phyloP scores from a whole-genome alignment of 1,140 invertebrate species.

The Sitodiplosis mosellana region DNA sequence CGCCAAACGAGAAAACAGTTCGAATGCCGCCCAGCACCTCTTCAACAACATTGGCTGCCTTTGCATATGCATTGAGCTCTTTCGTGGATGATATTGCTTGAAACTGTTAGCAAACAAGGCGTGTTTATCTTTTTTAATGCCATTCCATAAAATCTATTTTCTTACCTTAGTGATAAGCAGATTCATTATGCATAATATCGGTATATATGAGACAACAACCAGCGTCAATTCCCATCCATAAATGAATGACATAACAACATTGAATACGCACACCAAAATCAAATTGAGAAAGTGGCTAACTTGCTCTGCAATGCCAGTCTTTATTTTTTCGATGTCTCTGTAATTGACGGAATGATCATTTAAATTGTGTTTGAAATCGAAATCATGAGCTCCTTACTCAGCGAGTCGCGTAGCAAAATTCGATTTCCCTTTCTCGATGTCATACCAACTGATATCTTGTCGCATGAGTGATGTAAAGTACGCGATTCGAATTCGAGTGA shows the following conservation, averaged over 20 bases:
- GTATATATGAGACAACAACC: constrained; percentile 65
- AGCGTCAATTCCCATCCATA: constrained; percentile 81
- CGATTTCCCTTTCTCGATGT: constrained; percentile 56
- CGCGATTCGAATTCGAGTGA: constrained; percentile 44
- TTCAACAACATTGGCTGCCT: constrained; percentile 67
- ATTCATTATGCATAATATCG: constrained; percentile 49
- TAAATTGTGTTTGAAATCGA: too few species aligned
- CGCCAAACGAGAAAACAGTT: constrained; percentile 58
- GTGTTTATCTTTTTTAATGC: constrained; percentile 20
- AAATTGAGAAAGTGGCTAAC: constrained; percentile 64
- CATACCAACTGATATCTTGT: constrained; percentile 85
- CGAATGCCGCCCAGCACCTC: constrained; percentile 57
- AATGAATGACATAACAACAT: constrained; percentile 54
- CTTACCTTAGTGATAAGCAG: constrained; percentile 46
- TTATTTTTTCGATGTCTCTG: too few species aligned
- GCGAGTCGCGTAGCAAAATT: constrained; percentile 75
- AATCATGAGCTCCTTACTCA: constrained; percentile 47
- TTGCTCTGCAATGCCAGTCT: constrained; percentile 83
- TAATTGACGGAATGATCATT: too few species aligned
- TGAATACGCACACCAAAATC: constrained; percentile 54
- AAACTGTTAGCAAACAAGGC: constrained; percentile 26
- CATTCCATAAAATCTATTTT: too few species aligned
- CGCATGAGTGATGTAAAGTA: constrained; percentile 57
- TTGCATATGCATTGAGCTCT: constrained; percentile 63
- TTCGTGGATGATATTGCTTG: constrained; percentile 51